Conservation (phyloP, 2,888 invertebrate species). For the Acleris sparsana region DNA sequence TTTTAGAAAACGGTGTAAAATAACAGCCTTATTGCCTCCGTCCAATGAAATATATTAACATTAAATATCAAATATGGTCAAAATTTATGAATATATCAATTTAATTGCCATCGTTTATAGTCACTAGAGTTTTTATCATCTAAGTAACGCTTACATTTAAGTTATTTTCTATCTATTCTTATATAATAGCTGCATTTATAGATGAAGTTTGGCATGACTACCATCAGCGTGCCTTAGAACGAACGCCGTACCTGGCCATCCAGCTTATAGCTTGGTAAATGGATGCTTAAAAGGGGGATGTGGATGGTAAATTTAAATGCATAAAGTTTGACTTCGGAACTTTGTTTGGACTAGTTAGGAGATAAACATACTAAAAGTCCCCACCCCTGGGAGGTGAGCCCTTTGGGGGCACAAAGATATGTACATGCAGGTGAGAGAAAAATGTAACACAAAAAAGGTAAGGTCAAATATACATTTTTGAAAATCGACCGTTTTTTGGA, state of each 20-base stretch:
- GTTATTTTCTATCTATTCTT: conserved; percentile 13
- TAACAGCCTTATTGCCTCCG: conserved; percentile 71
- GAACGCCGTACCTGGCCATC: not conserved
- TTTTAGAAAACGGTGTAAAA: conserved; percentile 43
- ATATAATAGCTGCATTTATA: not conserved
- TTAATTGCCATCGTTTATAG: conserved; percentile 71
- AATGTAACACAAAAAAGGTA: too few species aligned
- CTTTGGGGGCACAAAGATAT: too few species aligned
- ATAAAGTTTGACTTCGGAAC: too few species aligned
- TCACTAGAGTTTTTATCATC: conserved; percentile 67
- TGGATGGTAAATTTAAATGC: too few species aligned
- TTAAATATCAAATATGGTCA: conserved; percentile 17
- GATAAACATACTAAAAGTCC: too few species aligned
- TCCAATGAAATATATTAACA: conserved; percentile 52
- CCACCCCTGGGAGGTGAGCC: too few species aligned
- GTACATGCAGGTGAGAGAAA: too few species aligned
- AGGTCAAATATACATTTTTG: too few species aligned
- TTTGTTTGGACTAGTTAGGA: too few species aligned
- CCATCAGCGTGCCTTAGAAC: conserved; percentile 1
- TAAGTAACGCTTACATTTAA: conserved; percentile 51
- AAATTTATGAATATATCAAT: conserved; percentile 36
- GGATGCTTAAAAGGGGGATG: too few species aligned
- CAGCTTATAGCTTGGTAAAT: too few species aligned
- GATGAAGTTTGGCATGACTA: conserved; percentile 3
- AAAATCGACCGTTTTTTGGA: too few species aligned